These are phyloP conservation scores for Connochaetes taurinus DNA, from an alignment of 2,113 vertebrate species.

Conservation along the genomic window DNA sequence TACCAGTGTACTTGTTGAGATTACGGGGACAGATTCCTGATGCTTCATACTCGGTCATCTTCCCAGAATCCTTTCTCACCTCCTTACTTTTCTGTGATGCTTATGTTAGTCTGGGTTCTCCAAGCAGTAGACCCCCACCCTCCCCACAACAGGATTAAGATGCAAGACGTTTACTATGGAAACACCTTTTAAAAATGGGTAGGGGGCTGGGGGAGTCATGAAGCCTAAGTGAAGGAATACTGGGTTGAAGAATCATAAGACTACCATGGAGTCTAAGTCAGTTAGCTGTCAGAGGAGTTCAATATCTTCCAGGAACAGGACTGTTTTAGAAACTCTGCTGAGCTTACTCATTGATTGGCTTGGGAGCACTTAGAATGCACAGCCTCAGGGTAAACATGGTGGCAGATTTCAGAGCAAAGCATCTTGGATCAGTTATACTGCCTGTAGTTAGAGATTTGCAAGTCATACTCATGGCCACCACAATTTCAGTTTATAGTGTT, in stretches of 20 bases:
- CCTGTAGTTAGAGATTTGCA: not conserved
- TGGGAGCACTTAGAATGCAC: too few relatives aligned
- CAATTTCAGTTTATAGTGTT: not conserved
- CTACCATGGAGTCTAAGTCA: not conserved
- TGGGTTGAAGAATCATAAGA: not conserved
- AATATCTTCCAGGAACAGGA: not conserved
- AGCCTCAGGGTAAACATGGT: not conserved
- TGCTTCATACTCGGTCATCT: not conserved
- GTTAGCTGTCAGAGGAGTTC: not conserved
- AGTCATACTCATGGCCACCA: not conserved
- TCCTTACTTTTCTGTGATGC: not conserved
- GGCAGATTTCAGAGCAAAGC: not conserved
- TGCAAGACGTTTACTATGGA: not conserved
- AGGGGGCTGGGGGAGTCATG: not conserved
- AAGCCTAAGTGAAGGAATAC: not conserved
- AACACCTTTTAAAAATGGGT: not conserved
- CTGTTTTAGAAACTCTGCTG: not conserved
- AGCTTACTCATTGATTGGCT: not conserved
- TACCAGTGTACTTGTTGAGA: not conserved
- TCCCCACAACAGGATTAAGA: not conserved
- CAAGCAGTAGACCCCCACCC: not conserved
- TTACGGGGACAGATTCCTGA: not conserved
- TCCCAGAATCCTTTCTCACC: not conserved
- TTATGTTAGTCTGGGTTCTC: not conserved
- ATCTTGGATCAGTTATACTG: not conserved